These are phyloP conservation scores for Ptilonorhynchus violaceus DNA, from an alignment of 2,113 vertebrate species.

Conservation along the genomic window DNA sequence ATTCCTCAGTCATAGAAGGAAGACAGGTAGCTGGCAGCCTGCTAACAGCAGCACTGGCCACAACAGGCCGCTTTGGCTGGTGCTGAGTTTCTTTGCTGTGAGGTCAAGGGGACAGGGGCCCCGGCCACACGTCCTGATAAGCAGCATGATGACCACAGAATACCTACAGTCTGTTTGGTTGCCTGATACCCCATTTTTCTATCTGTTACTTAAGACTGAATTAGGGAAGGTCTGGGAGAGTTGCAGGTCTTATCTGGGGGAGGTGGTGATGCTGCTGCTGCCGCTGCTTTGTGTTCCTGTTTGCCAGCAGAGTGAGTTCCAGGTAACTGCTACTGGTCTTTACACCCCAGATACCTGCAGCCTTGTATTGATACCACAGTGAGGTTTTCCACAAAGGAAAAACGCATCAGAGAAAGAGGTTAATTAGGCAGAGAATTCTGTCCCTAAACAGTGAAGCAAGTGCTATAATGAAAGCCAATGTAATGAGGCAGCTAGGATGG, in stretches of 20 bases:
- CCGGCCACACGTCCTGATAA: neutral
- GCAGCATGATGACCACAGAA: neutral
- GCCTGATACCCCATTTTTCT: conserved; percentile 64
- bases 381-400: neutral
- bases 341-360: neutral
- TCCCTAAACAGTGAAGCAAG: neutral
- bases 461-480: neutral
- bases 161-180: neutral
- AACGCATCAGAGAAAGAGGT: neutral
- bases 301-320: conserved; percentile 50
- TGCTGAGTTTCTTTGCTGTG: accelerated
- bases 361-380: neutral
- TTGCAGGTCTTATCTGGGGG: conserved; percentile 51
- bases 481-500: neutral
- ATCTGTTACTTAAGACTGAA: conserved; percentile 32
- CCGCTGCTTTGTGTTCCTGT: conserved; percentile 51
- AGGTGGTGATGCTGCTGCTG: conserved; percentile 31
- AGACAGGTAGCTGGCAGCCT: neutral
- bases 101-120: neutral
- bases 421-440: neutral
- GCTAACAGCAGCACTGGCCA: neutral
- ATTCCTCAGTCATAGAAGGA: neutral
- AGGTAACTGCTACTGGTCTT: neutral
- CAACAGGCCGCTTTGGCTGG: neutral
- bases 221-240: neutral